Percentiles rank a stretch among this genome's conserved stretches.
Evolutionary conservation across 2,113 vertebrate genomes (phyloP).

Genomic region (Baryphthengus martii): DNA sequence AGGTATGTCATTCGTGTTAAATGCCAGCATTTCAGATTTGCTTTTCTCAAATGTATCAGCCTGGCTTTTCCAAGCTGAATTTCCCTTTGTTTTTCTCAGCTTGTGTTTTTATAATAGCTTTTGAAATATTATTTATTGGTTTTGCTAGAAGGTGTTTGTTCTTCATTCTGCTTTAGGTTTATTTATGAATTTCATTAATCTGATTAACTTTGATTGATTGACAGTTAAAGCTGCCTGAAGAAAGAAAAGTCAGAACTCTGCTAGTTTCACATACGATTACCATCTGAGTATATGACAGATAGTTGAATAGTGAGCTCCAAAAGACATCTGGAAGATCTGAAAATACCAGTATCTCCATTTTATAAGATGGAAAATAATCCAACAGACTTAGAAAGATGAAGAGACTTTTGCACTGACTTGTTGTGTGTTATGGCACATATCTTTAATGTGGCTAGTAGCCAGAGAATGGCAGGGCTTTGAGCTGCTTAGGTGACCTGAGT

Average conservation of each 20-base stretch:
- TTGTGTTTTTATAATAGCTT: not conserved
- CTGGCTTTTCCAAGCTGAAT: not conserved
- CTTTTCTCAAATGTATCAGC: not conserved
- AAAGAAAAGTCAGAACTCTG: not conserved
- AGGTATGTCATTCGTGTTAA: not conserved
- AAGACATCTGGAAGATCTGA: not conserved
- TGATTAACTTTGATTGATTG: slow-evolving; percentile 28
- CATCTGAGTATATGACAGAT: not conserved
- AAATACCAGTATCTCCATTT: not conserved
- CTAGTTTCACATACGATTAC: not conserved
- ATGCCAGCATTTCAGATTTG: slow-evolving; percentile 11
- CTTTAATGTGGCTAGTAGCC: not conserved
- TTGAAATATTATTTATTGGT: not conserved
- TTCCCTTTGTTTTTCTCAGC: not conserved
- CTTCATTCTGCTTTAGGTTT: not conserved
- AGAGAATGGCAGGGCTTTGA: not conserved
- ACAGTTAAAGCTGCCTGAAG: not conserved
- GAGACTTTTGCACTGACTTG: not conserved
- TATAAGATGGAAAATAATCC: not conserved
- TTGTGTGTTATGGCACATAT: accelerated
- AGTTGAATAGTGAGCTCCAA: not conserved
- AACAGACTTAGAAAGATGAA: not conserved
- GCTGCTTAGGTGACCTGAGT: not conserved
- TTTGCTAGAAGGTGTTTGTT: not conserved
- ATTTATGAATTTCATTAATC: slow-evolving; percentile 34